These are phyloP conservation scores for Brachionus rubens DNA, from an alignment of 1,140 invertebrate genomes.

Conservation along the genomic window DNA sequence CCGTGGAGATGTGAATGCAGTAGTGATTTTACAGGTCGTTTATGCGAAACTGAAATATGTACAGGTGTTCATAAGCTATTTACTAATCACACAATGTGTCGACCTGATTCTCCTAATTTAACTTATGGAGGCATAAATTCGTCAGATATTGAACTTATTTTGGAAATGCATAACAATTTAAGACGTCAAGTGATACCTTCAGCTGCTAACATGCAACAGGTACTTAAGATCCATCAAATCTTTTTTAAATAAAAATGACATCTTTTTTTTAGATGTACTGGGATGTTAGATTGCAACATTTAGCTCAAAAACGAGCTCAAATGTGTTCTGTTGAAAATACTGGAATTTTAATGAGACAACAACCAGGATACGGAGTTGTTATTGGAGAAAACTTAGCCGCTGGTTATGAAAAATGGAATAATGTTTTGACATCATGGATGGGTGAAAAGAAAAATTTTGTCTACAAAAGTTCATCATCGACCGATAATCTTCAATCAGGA, in stretches of 20 bases:
- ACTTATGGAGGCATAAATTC: background rate
- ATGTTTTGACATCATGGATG: slow-evolving; percentile 39
- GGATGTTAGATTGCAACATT: slow-evolving; percentile 34
- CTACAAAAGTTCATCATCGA: slow-evolving; percentile 25
- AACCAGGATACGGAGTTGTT: slow-evolving; percentile 40
- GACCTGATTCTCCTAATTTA: slow-evolving; percentile 17
- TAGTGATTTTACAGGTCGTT: slow-evolving; percentile 26
- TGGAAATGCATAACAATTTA: slow-evolving; percentile 30
- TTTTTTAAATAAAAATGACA: background rate
- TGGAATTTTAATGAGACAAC: slow-evolving; percentile 33
- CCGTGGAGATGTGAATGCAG: slow-evolving; percentile 37
- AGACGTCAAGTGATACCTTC: slow-evolving; percentile 9
- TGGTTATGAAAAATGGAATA: slow-evolving; percentile 40
- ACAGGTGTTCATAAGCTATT: slow-evolving; percentile 25
- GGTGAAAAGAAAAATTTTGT: slow-evolving; percentile 41
- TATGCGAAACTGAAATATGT: slow-evolving; percentile 41
- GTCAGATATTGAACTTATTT: slow-evolving; percentile 27
- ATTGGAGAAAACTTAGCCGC: slow-evolving; percentile 46
- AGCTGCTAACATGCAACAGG: slow-evolving; percentile 44
- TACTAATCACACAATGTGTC: slow-evolving; percentile 38
- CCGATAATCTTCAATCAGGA: slow-evolving; percentile 29
- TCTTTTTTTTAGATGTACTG: slow-evolving; percentile 37
- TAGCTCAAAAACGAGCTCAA: slow-evolving; percentile 41
- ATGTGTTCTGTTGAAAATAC: slow-evolving; percentile 30
- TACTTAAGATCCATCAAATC: no score